phyloP scores from a whole-genome alignment of 1,140 invertebrate genomes.

The Drosophila ananassae region DNA sequence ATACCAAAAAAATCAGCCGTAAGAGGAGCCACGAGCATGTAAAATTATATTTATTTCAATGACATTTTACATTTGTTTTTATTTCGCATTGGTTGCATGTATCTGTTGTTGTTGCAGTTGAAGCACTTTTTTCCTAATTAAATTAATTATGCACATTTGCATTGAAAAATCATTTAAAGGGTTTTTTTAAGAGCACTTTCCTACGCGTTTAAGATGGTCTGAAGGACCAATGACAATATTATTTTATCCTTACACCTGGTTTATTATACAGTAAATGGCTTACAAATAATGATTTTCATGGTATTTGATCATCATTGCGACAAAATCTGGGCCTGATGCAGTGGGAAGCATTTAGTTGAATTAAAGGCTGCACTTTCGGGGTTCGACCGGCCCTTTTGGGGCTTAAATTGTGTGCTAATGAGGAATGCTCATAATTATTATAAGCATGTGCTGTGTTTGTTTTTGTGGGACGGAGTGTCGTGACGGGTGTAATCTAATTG shows the following conservation, averaged over 20 bases:
- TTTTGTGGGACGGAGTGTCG: conserved; percentile 39
- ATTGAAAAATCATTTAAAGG: conserved; percentile 76
- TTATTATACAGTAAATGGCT: too few species aligned
- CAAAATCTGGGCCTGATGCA: background rate
- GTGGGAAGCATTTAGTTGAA: conserved; percentile 27
- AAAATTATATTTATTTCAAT: conserved; percentile 69
- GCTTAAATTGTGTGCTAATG: conserved; percentile 53
- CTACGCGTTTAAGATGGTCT: background rate
- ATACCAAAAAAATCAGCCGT: conserved; percentile 4
- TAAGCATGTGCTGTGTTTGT: conserved; percentile 3
- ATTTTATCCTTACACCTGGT: background rate
- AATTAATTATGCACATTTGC: conserved; percentile 79
- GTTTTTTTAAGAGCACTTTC: conserved; percentile 62
- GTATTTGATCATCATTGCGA: background rate
- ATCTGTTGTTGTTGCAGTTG: conserved; percentile 20
- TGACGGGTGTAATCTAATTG: conserved; percentile 79
- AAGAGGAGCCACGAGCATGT: conserved; percentile 29
- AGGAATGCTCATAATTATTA: conserved; percentile 44
- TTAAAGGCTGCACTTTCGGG: conserved; percentile 28
- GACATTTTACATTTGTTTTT: conserved; percentile 27
- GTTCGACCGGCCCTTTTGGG: conserved; percentile 18
- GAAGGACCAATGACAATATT: conserved; percentile 2
- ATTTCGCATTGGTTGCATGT: conserved; percentile 18
- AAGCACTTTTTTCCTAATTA: conserved; percentile 66
- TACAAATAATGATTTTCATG: background rate